Evolutionary conservation across 2,113 vertebrate species (phyloP), one percentile per base, ranked within the genome.

Genomic region (Montifringilla adamsi): DNA sequence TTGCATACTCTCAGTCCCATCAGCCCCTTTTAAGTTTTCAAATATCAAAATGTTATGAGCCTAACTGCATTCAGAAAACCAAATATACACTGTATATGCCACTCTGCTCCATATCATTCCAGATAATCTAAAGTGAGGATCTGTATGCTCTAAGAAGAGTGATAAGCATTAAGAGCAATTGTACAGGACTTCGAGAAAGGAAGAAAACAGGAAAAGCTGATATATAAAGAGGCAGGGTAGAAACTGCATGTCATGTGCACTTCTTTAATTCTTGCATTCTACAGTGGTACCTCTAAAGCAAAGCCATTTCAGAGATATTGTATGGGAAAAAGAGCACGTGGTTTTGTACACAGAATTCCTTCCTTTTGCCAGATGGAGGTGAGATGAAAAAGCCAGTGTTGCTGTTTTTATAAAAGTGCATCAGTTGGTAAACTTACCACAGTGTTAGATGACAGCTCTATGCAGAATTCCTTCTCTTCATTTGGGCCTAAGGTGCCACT

Each of bases 401-500:
- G 39, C 49, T 46, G 16, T 44, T 66, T 60, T 7, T n/a, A 63
- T 33, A 52, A 55, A 79, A 85, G 55, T 47, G 15, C 31, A 64
- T 28, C 20, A 9, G 10, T 37, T 63, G 78, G 33, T 7, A 73
- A 88, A 93, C 98, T 97, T 95, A 99, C 99, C 77, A 95, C 77
- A 4, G 96, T 93, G 66, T 98, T 85, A 46, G 97, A 47, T 6
- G 96, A 98, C 35, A 99, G 96, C 78, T 97, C 95, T 63, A 99
- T 82, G 23, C 22, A 95, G 74, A 99, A 96, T 28, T 98, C 98
- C 90, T 97, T 55, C 78, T 98, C 97, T 91, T 98, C 97, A 19
- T 98, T 98, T 33, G 99, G 98, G 31, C 97, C 98, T 84, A 99
- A 97, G 15, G 72, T 95, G 20, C 98, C 99, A 35, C 64, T 92